Conservation (phyloP, 2,888 invertebrate species). For the Diachrysia chrysitis region DNA sequence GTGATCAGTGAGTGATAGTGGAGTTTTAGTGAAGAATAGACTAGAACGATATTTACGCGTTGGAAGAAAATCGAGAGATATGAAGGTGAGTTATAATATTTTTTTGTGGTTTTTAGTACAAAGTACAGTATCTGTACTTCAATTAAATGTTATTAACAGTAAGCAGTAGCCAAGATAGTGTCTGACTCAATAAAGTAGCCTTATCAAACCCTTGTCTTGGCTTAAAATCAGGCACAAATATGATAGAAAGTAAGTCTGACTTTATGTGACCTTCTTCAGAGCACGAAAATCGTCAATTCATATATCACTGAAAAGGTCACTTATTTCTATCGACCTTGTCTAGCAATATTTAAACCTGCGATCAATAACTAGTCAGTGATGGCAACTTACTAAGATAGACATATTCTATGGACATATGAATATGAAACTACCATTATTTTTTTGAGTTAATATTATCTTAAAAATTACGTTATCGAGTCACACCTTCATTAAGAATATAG, state of each 20-base stretch:
- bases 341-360: background rate
- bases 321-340: background rate
- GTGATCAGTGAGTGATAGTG: slow-evolving; percentile 54
- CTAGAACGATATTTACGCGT: slow-evolving; percentile 52
- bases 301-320: background rate
- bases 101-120: background rate
- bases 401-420: background rate
- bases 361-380: background rate
- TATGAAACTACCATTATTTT: background rate
- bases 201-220: no score
- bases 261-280: no score
- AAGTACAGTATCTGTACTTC: no score
- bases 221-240: no score
- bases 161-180: no score
- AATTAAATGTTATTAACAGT: background rate
- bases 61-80: slow-evolving; percentile 72
- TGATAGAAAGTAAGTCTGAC: no score
- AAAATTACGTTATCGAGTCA: background rate
- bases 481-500: background rate
- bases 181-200: no score
- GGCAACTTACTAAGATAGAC: background rate
- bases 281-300: background rate
- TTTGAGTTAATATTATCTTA: no score
- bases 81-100: slow-evolving; percentile 76
- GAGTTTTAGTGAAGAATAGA: slow-evolving; percentile 17